Evolutionary conservation across 2,113 vertebrate species (phyloP).

Genomic region (Hyperoodon ampullatus): DNA sequence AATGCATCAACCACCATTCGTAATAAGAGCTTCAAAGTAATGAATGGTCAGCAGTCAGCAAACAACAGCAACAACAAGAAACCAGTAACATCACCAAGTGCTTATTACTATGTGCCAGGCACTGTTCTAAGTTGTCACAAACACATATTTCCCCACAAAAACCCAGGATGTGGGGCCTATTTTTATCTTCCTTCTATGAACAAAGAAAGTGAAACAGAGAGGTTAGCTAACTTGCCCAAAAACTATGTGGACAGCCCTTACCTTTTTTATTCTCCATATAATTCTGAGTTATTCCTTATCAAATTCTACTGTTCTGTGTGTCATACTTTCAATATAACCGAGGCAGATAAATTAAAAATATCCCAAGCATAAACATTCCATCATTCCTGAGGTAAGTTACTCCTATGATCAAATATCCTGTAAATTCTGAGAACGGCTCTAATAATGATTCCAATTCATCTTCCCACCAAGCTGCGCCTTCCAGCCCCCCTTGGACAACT

Average conservation of each 20-base stretch:
- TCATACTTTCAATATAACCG: background rate
- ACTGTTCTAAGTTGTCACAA: too few relatives aligned
- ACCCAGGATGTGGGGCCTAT: background rate
- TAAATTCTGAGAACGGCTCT: slow-evolving; percentile 21
- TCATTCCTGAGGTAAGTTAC: background rate
- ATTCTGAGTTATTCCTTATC: background rate
- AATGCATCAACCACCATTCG: background rate
- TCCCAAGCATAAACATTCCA: background rate
- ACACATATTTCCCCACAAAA: background rate
- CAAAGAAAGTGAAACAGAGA: background rate
- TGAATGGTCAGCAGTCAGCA: background rate
- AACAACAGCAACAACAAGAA: background rate
- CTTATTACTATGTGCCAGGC: background rate
- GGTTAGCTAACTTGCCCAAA: background rate
- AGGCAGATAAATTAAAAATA: slow-evolving; percentile 59
- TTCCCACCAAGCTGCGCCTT: background rate
- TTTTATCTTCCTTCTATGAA: background rate
- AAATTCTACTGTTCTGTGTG: background rate
- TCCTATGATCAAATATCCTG: background rate
- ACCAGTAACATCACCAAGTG: background rate
- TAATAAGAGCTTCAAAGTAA: background rate
- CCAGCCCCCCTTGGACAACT: background rate
- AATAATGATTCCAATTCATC: slow-evolving; percentile 6
- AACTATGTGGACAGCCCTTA: background rate
- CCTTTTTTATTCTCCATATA: background rate